Base-by-base conservation (phyloP, 2,797 vertebrate genomes). In the Argyrosomus regius region DNA sequence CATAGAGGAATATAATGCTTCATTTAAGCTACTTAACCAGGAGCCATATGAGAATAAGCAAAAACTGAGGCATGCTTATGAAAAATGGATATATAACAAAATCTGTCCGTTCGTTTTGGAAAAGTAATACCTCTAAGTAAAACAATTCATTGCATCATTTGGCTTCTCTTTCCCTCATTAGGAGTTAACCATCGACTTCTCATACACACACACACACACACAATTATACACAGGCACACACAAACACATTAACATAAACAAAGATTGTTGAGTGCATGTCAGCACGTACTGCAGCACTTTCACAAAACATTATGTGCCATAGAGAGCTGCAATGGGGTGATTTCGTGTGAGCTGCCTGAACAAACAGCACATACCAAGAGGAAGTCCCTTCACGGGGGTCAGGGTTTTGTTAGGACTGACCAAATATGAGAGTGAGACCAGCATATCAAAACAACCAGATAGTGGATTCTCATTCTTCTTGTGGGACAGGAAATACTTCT, bases 351-450 rank as follows among this genome's bases (percentile, higher is more conserved):
- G 63, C 73, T 57, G 80, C 83, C 84, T 84, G 85, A 90, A 91
- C 82, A 92, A 92, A 91, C 85, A 92, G 65, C n/a, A 57, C 60
- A 18, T 59, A 76, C 68, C 60, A 64, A 76, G 80, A 90, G 81
- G 88, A 90, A 91, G 88, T 87, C 64, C 77, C 78, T 72, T 81
- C 77, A 75, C 26, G 1, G 73, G 72, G 80, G 77, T 75, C 75
- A 46, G 62, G 75, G 82, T 81, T 84, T 75, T 82, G 86, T 82
- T 78, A 68, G 81, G 79, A 83, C 83, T 63, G 69, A 87, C 78
- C 76, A 64, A 84, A 86, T 86, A 88, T 81, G 76, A 88, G 77
- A 87, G 75, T 14, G 77, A 77, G 78, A 85, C 70, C 64, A 66
- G 66, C 2, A 0, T 80, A 78, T 79, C 77, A 88, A 86, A 90